A percentile compares a stretch with the other conserved stretches of the same genome.
phyloP scores from a whole-genome alignment of 2,888 invertebrate species.

The Cosmopolites sordidus region DNA sequence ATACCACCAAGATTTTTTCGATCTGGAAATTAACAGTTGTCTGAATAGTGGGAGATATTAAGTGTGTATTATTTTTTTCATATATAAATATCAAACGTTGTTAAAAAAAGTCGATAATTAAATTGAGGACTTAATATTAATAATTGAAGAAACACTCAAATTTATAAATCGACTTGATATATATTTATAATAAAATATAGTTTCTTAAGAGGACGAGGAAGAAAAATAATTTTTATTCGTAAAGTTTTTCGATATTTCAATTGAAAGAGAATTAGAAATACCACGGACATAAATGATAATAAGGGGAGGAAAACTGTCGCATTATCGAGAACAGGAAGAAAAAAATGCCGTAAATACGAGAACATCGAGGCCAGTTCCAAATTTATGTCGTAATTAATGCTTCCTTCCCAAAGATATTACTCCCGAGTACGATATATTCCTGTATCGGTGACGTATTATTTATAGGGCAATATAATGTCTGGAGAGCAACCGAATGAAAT shows the following conservation, averaged over 20 bases:
- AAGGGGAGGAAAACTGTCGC: slow-evolving; percentile 23
- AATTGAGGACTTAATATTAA: no score
- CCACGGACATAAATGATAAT: slow-evolving; percentile 12
- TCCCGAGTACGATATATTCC: slow-evolving; percentile 37
- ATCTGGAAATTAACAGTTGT: no score
- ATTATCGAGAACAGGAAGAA: slow-evolving; percentile 22
- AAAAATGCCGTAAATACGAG: slow-evolving; percentile 26
- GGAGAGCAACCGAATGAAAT: slow-evolving; percentile 33
- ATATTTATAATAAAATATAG: no score
- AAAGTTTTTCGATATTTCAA: background rate
- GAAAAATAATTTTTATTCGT: no score
- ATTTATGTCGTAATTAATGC: slow-evolving; percentile 39
- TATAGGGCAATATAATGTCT: slow-evolving; percentile 37
- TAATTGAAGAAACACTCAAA: no score
- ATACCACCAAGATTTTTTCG: no score
- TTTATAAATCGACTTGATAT: no score
- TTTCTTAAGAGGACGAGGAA: no score
- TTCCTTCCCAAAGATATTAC: slow-evolving; percentile 35
- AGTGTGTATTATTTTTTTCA: no score
- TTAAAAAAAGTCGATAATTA: no score
- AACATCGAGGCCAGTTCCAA: slow-evolving; percentile 23
- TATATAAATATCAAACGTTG: no score
- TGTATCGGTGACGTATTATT: slow-evolving; percentile 39
- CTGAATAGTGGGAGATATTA: no score
- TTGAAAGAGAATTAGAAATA: slow-evolving; percentile 7